Evolutionary conservation across 2,888 invertebrate species (phyloP), one percentile per base, ranked within the genome.

Genomic region (Eilema depressum): DNA sequence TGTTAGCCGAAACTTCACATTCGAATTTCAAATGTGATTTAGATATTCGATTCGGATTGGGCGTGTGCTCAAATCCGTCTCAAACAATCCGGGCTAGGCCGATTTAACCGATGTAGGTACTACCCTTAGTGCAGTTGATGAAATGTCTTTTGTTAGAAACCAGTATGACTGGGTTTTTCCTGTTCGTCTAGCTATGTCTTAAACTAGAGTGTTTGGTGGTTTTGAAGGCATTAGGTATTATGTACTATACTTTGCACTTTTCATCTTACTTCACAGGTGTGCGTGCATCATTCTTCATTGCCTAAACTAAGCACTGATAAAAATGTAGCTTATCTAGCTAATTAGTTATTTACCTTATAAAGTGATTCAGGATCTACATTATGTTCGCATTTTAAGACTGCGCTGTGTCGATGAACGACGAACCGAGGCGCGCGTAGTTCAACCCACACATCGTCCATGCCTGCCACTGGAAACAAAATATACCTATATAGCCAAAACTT

Each of bases 311-410:
- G 41, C 17, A 41, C 17, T 41, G 4, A 3, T 41, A 17, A 41
- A 17, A 41, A 17, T 41, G 0, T 17, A 37, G 1, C 37, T 37
- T 12, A 12, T 12, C 37, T 37, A 41, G 41, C 41, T 14, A 4
- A 41, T 41, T 41, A 41, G 47, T 47, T 23, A 10, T 3, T 71
- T 85, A 94, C 94, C 96, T 98, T 98, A 93, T 98, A 97, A 63
- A 98, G 95, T 76, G 97, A 96, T 75, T 97, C 96, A 47, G 96
- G 96, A 73, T 96, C 95, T 63, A 98, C 97, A 86, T 97, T 97
- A 93, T 98, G 97, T 70, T 96, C 96, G 92, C 98, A 98, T 82
- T 96, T 96, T 69, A 98, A 93, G 62, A 96, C 95, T 41, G 97
- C 97, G 81, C 96, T 96, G 81, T 97, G 96, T 66, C 97, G 97